phyloP scores from a whole-genome alignment of 2,888 invertebrate genomes.

The Campopleginae sp. region DNA sequence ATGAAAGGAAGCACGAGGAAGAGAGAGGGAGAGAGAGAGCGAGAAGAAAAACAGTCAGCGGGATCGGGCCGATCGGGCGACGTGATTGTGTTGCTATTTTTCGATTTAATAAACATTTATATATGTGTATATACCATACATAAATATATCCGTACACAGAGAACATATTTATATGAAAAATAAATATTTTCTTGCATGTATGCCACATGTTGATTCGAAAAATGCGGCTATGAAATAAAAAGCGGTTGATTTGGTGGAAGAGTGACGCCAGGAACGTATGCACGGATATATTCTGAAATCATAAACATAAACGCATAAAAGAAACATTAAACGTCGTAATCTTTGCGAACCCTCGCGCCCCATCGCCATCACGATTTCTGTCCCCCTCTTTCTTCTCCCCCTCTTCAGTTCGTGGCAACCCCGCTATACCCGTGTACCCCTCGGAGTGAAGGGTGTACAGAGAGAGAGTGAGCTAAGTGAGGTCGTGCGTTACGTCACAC shows the following conservation, averaged over 20 bases:
- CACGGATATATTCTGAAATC: neutral
- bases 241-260: slow-evolving; percentile 7
- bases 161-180: slow-evolving; percentile 15
- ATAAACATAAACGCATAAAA: slow-evolving; percentile 4
- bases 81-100: slow-evolving; percentile 71
- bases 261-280: slow-evolving; percentile 31
- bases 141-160: slow-evolving; percentile 43
- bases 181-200: slow-evolving; percentile 62
- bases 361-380: slow-evolving; percentile 4
- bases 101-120: slow-evolving; percentile 26
- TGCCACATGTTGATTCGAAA: slow-evolving; percentile 78
- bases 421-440: slow-evolving; percentile 12
- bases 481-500: slow-evolving; percentile 69
- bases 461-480: slow-evolving; percentile 50
- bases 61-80: slow-evolving; percentile 79
- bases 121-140: slow-evolving; percentile 50
- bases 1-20: neutral
- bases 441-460: slow-evolving; percentile 41
- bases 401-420: neutral
- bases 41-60: slow-evolving; percentile 73
- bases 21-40: neutral
- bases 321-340: slow-evolving; percentile 29
- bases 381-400: neutral
- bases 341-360: slow-evolving; percentile 14
- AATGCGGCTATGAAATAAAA: slow-evolving; percentile 65